A percentile compares a stretch with the other conserved stretches of the same genome.
These are phyloP conservation scores for Heliconius hortense DNA, from an alignment of 2,888 invertebrate genomes.

Conservation along the genomic window DNA sequence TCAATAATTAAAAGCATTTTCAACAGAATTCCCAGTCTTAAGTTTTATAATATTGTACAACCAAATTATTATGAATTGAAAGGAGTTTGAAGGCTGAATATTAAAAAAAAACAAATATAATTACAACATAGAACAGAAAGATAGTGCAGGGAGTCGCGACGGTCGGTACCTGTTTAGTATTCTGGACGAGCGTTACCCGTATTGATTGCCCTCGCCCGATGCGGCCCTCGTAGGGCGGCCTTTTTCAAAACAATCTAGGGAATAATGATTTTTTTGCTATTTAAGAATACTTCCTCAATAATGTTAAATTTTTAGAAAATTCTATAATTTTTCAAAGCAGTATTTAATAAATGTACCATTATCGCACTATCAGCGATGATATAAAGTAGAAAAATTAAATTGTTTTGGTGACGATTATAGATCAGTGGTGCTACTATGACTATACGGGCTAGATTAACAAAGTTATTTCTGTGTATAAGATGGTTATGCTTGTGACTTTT, in stretches of 20 bases:
- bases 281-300: conserved; percentile 23
- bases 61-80: background rate
- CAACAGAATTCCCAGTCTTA: background rate
- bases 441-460: background rate
- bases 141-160: conserved; percentile 37
- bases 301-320: conserved; percentile 15
- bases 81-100: conserved; percentile 19
- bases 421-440: background rate
- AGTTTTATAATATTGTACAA: background rate
- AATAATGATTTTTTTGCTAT: conserved; percentile 61
- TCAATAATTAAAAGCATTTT: background rate
- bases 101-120: conserved; percentile 43
- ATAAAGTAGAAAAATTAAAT: background rate
- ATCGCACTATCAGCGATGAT: background rate
- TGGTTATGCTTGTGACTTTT: background rate
- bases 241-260: conserved; percentile 77
- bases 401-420: background rate
- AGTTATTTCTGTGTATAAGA: background rate
- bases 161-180: conserved; percentile 78
- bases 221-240: conserved; percentile 61
- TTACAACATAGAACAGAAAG: conserved; percentile 41
- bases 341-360: background rate
- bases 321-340: background rate
- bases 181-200: conserved; percentile 83
- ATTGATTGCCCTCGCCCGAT: conserved; percentile 82